phyloP scores from a whole-genome alignment of 2,113 vertebrate genomes.

The Trogon melanurus region DNA sequence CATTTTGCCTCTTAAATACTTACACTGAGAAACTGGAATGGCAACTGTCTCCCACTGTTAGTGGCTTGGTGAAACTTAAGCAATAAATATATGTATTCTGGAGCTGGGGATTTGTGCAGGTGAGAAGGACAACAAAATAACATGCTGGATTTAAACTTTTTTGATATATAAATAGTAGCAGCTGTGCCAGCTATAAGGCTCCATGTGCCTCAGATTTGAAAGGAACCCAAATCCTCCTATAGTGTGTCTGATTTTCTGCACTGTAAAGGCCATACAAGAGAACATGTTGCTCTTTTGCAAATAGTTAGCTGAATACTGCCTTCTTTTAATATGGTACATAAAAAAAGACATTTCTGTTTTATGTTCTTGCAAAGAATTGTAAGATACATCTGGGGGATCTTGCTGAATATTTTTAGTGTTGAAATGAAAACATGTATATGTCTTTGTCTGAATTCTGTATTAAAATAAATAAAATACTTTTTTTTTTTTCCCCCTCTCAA shows the following conservation, averaged over 20 bases:
- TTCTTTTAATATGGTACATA: background rate
- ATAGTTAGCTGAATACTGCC: background rate
- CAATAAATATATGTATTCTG: background rate
- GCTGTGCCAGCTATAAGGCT: background rate
- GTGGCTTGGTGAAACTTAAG: background rate
- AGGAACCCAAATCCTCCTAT: background rate
- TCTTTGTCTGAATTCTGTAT: background rate
- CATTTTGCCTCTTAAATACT: background rate
- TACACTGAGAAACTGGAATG: background rate
- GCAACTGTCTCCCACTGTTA: background rate
- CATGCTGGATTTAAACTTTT: background rate
- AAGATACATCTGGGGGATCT: background rate
- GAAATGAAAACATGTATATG: background rate
- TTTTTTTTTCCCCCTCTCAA: background rate
- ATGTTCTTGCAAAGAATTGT: background rate
- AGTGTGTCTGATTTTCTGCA: background rate
- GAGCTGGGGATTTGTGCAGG: background rate
- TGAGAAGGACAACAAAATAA: background rate
- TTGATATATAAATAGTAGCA: background rate
- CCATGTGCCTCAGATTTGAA: background rate
- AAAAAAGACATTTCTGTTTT: background rate
- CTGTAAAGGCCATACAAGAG: background rate
- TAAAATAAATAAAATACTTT: background rate
- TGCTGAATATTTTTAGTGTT: background rate
- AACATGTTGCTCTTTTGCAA: background rate